phyloP scores from a whole-genome alignment of 2,888 invertebrate genomes.

The Latrodectus hesperus region DNA sequence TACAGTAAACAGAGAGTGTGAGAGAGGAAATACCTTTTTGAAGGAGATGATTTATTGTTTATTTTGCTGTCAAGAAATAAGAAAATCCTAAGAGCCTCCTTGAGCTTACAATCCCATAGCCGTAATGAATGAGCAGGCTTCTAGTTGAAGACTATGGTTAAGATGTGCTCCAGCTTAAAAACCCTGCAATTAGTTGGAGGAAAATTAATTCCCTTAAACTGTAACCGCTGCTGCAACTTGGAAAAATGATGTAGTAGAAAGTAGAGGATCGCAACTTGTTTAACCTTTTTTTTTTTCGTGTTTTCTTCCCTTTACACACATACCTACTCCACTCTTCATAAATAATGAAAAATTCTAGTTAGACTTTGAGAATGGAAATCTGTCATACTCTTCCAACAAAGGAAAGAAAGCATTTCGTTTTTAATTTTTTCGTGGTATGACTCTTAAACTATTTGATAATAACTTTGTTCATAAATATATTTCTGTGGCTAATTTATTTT shows the following conservation, averaged over 20 bases:
- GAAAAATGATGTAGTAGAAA: conserved; percentile 9
- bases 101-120: conserved; percentile 19
- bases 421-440: too few species aligned
- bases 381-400: too few species aligned
- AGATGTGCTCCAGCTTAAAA: conserved; percentile 49
- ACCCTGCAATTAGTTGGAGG: conserved; percentile 54
- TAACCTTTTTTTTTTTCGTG: conserved; percentile 3
- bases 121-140: conserved; percentile 61
- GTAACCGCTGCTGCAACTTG: conserved; percentile 30
- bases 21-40: conserved; percentile 53
- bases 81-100: conserved; percentile 22
- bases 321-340: neutral
- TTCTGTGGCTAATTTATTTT: too few species aligned
- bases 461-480: too few species aligned
- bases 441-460: too few species aligned
- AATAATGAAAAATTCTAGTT: neutral
- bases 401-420: too few species aligned
- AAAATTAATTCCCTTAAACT: conserved; percentile 48
- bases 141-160: conserved; percentile 59
- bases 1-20: conserved; percentile 41
- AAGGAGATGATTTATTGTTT: conserved; percentile 63
- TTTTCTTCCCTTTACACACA: conserved; percentile 23
- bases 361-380: too few species aligned
- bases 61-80: conserved; percentile 49
- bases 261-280: conserved; percentile 33